Base-by-base conservation (phyloP, 2,888 invertebrate genomes). In the Acanthosepion pharaonis region DNA sequence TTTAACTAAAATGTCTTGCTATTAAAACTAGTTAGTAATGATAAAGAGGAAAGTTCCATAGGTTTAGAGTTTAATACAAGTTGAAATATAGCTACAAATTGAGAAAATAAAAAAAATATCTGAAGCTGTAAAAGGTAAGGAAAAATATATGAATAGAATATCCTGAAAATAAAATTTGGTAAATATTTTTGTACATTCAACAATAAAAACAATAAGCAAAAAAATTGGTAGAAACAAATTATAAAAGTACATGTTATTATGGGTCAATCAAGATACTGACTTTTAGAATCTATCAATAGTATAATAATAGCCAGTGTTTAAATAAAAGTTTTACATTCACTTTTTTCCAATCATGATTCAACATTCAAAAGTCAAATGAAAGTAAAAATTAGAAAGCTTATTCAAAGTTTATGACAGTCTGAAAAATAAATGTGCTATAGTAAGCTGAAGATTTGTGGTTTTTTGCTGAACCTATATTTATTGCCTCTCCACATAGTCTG, bases 151-250 rank as follows among this genome's bases (percentile, higher is more conserved):
- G 15, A 78, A 78, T 78, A 78, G n/a, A 78, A 78, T 78, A 78
- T n/a, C 78, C 78, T 78, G 78, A 78, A n/a, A 78, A 78, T 78
- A 33, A 78, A 78, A 78, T n/a, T n/a, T 78, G n/a, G n/a, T n/a
- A 78, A 78, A 78, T 5, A 78, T 33, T n/a, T 78, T 9, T 15
- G n/a, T 33, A 78, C 78, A 78, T 78, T 33, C 33, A 42, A 78
- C 33, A n/a, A 33, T 78, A 33, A n/a, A 78, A 78, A 33, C 78
- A 78, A 78, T 78, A 78, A 78, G 3, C 78, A 78, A 78, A n/a
- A 78, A n/a, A 78, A n/a, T 78, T 78, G 78, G n/a, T 33, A n/a
- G 23, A n/a, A 78, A 5, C n/a, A 78, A 78, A 78, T 78, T 15
- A 15, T 33, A 33, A 78, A n/a, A 78, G 23, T 23, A n/a, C 11